These are phyloP conservation scores for Graptemys geographica DNA, from an alignment of 2,797 vertebrate genomes.

Conservation along the genomic window DNA sequence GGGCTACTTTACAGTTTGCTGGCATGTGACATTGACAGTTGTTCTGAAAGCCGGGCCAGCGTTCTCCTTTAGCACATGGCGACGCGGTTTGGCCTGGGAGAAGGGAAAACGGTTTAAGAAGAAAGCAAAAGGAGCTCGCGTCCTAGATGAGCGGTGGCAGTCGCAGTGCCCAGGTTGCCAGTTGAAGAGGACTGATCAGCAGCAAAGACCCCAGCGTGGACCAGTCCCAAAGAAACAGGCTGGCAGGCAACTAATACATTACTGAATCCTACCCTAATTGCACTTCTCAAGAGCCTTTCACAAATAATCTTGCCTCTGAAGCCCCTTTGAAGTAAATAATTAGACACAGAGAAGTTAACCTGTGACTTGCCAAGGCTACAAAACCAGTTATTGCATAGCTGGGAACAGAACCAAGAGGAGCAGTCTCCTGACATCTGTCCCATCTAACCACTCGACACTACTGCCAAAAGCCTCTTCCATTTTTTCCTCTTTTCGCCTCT, in stretches of 20 bases:
- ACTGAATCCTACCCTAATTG: not conserved
- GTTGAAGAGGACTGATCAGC: not conserved
- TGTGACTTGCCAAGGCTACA: not conserved
- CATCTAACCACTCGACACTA: not conserved
- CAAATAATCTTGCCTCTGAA: not conserved
- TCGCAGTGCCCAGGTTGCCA: not conserved
- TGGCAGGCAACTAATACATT: not conserved
- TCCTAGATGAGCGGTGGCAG: not conserved
- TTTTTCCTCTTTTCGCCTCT: not conserved
- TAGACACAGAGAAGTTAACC: not conserved
- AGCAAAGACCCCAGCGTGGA: not conserved
- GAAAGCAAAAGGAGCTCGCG: not conserved
- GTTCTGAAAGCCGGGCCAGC: not conserved
- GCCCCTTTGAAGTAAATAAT: not conserved
- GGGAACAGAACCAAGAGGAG: not conserved
- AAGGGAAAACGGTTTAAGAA: not conserved
- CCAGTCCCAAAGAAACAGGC: not conserved
- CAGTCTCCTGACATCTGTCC: not conserved
- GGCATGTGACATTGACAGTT: not conserved
- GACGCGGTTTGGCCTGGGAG: slow-evolving; percentile 14
- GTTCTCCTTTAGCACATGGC: fast-evolving
- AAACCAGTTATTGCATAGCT: not conserved
- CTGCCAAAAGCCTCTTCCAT: not conserved
- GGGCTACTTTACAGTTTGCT: slow-evolving; percentile 47
- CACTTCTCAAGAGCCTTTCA: not conserved